These are phyloP conservation scores for Rosalia funebris DNA, from an alignment of 2,888 invertebrate species.

Conservation along the genomic window DNA sequence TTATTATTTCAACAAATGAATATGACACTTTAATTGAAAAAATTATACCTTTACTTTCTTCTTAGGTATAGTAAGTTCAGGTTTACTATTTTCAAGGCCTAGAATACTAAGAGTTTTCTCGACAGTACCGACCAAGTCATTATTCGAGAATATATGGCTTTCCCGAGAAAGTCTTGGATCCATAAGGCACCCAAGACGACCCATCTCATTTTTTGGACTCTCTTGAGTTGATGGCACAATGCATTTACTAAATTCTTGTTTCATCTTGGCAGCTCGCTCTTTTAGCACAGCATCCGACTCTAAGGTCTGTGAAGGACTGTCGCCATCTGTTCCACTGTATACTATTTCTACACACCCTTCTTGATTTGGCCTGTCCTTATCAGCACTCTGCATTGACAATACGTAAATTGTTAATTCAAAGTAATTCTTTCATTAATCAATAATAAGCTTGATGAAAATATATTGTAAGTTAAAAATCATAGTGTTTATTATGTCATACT, in stretches of 20 bases:
- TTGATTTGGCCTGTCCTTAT: conserved; percentile 38
- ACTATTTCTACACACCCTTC: conserved; percentile 63
- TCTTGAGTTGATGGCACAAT: conserved; percentile 32
- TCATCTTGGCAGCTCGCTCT: conserved; percentile 64
- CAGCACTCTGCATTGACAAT: conserved; percentile 30
- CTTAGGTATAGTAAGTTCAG: conserved; percentile 59
- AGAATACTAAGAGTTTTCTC: conserved; percentile 63
- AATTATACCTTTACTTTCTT: conserved; percentile 58
- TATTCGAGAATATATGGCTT: conserved; percentile 53
- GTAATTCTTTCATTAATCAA: neutral
- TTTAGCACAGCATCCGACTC: conserved; percentile 64
- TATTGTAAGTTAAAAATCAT: no score
- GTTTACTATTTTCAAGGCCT: conserved; percentile 57
- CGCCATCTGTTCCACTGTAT: conserved; percentile 61
- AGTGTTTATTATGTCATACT: no score
- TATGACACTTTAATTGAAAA: neutral
- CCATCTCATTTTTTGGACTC: conserved; percentile 34
- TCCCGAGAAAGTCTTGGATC: conserved; percentile 56
- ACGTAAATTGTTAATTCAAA: neutral
- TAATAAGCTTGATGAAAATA: no score
- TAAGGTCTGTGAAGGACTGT: conserved; percentile 61
- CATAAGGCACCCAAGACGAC: conserved; percentile 47
- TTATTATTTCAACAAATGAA: neutral
- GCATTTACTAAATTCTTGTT: conserved; percentile 60
- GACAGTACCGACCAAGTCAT: conserved; percentile 62